These are phyloP conservation scores for Willowsia nigromaculata DNA, from an alignment of 2,888 invertebrate species.

Conservation along the genomic window DNA sequence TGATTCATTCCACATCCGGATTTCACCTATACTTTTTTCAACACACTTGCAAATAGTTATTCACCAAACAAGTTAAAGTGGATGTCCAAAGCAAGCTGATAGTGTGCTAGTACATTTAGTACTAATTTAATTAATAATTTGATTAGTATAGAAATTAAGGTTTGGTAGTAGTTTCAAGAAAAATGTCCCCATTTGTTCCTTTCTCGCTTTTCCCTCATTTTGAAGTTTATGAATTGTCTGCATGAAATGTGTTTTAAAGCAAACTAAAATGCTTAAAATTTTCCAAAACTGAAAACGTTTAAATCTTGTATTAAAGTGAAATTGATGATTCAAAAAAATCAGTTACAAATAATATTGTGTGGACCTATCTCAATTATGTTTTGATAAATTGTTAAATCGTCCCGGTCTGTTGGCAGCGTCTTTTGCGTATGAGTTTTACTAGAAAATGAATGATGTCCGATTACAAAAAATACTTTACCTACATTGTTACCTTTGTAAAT, in stretches of 20 bases:
- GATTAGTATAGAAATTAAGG: not conserved
- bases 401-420: not conserved
- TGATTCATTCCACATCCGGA: conserved; percentile 35
- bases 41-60: not conserved
- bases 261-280: no score
- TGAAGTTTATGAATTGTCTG: no score
- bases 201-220: not conserved
- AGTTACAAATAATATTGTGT: not conserved
- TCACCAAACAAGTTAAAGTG: not conserved
- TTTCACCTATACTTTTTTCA: conserved; percentile 29
- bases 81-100: not conserved
- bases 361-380: not conserved
- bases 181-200: not conserved
- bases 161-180: not conserved
- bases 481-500: no score
- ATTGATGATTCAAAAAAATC: not conserved
- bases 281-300: not conserved
- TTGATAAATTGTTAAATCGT: not conserved
- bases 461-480: not conserved
- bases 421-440: not conserved
- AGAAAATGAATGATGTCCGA: not conserved
- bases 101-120: not conserved
- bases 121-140: not conserved
- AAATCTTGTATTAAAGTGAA: not conserved
- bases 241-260: no score